Conservation (phyloP, 2,113 vertebrate genomes). For the Hipposideros armiger region DNA sequence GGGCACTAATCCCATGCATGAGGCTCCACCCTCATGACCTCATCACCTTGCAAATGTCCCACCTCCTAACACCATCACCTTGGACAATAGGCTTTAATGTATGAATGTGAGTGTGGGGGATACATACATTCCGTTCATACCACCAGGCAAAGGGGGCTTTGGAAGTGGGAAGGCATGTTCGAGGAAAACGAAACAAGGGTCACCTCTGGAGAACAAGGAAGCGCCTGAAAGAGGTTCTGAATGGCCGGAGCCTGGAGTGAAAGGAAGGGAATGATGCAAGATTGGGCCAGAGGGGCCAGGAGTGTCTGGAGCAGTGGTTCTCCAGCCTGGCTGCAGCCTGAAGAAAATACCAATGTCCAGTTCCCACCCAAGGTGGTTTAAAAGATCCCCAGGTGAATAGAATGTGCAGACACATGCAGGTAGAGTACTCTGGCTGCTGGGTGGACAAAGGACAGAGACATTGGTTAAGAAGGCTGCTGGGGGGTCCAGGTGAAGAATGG, state of each 20-base stretch:
- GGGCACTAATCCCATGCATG: neutral
- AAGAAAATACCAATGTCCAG: neutral
- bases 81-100: neutral
- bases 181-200: neutral
- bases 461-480: neutral
- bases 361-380: too few relatives aligned
- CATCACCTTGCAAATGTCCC: neutral
- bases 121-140: neutral
- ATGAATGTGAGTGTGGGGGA: neutral
- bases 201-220: neutral
- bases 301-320: neutral
- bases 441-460: neutral
- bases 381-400: neutral
- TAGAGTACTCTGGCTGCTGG: neutral
- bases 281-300: neutral
- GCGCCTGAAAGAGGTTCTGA: neutral
- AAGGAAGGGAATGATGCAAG: neutral
- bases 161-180: neutral
- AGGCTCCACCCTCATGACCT: neutral
- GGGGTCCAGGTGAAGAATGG: neutral
- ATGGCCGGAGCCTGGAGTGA: neutral
- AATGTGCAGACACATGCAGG: neutral
- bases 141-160: neutral
- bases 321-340: neutral
- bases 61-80: neutral